Evolutionary conservation across 1,140 invertebrate genomes (phyloP).

Genomic region (Lepidurus apus): DNA sequence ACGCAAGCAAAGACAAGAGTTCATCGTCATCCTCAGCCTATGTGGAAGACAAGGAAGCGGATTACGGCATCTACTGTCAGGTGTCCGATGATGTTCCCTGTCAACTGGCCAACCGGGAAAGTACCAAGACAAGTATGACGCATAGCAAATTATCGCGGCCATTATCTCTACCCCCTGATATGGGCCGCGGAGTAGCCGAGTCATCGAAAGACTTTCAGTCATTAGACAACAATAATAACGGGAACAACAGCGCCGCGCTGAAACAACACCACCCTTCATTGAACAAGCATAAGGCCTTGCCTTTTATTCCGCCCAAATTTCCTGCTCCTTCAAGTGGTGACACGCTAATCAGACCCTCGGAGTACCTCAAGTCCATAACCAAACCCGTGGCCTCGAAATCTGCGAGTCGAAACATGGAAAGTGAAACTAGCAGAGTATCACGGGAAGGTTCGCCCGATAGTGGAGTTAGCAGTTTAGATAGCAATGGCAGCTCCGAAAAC

Average conservation of each 20-base stretch:
- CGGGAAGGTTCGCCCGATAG: constrained; percentile 25
- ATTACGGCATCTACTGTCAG: constrained; percentile 1
- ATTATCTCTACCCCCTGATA: constrained; percentile 37
- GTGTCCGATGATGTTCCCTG: background rate
- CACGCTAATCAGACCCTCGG: constrained; percentile 84
- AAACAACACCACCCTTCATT: constrained; percentile 52
- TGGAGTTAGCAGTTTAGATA: constrained; percentile 26
- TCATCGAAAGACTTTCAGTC: constrained; percentile 31
- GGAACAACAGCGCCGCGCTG: background rate
- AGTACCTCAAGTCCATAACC: constrained; percentile 67
- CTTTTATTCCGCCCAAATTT: constrained; percentile 84
- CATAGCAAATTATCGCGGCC: constrained; percentile 34
- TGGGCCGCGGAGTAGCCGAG: constrained; percentile 34
- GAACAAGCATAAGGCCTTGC: constrained; percentile 73
- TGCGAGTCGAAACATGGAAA: constrained; percentile 6
- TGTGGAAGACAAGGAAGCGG: constrained; percentile 22
- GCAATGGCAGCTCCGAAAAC: constrained; percentile 37
- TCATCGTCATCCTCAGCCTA: background rate
- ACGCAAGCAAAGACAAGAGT: constrained; percentile 1
- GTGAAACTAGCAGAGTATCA: background rate
- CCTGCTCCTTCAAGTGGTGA: constrained; percentile 56
- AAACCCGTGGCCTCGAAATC: background rate
- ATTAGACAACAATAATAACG: constrained; percentile 1
- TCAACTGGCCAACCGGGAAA: background rate
- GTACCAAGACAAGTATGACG: background rate